These are phyloP conservation scores for Monopis laevigella DNA, from an alignment of 2,888 invertebrate species.

Conservation along the genomic window DNA sequence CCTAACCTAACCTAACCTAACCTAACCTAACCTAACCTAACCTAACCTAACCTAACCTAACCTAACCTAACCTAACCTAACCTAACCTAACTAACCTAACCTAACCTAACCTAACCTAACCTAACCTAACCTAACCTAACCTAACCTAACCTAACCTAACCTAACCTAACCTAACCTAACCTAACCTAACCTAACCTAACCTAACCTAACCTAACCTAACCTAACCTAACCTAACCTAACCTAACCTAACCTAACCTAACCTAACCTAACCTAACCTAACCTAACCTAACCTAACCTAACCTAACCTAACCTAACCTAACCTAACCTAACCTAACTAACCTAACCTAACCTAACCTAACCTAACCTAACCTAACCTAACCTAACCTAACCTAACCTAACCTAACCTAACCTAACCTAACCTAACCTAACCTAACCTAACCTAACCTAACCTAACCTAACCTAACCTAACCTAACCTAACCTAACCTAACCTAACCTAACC, in stretches of 20 bases:
- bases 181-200: slow-evolving; percentile 15
- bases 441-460: slow-evolving; percentile 15
- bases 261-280: slow-evolving; percentile 14
- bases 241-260: slow-evolving; percentile 12
- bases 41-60: slow-evolving; percentile 15
- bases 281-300: slow-evolving; percentile 14
- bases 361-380: slow-evolving; percentile 15
- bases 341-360: slow-evolving; percentile 16
- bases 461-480: slow-evolving; percentile 13
- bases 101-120: slow-evolving; percentile 13
- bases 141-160: slow-evolving; percentile 15
- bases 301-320: slow-evolving; percentile 15
- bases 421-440: slow-evolving; percentile 15
- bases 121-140: slow-evolving; percentile 13
- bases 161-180: slow-evolving; percentile 16
- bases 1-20: slow-evolving; percentile 14
- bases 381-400: slow-evolving; percentile 14
- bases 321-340: slow-evolving; percentile 15
- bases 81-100: slow-evolving; percentile 13
- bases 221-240: slow-evolving; percentile 12
- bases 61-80: slow-evolving; percentile 14
- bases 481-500: slow-evolving; percentile 13
- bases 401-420: slow-evolving; percentile 14
- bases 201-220: slow-evolving; percentile 14
- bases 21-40: slow-evolving; percentile 13